Percentiles rank a stretch among this genome's conserved stretches.
phyloP scores from a whole-genome alignment of 2,888 invertebrate genomes.

The Sarcophaga variegata region DNA sequence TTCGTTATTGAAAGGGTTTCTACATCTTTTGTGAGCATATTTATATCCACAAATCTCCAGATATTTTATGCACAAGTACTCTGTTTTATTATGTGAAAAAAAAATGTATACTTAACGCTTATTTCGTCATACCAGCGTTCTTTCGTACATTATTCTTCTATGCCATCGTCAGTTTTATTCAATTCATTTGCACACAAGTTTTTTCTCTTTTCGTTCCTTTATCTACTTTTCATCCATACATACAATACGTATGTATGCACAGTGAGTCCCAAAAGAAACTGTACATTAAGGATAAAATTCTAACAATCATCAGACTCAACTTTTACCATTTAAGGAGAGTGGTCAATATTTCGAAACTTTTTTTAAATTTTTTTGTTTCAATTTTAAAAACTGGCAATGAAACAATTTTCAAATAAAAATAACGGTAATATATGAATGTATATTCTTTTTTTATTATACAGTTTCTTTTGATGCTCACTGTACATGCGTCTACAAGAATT shows the following conservation, averaged over 20 bases:
- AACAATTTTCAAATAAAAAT: too few relatives aligned
- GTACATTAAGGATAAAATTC: too few relatives aligned
- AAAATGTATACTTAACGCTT: slow-evolving; percentile 26
- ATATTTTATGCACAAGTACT: slow-evolving; percentile 54
- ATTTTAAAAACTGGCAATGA: too few relatives aligned
- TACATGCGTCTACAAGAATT: not conserved
- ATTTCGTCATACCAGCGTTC: not conserved
- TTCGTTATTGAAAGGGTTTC: slow-evolving; percentile 61
- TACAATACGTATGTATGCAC: not conserved
- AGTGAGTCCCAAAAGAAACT: too few relatives aligned
- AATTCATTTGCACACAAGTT: slow-evolving; percentile 41
- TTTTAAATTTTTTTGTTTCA: too few relatives aligned
- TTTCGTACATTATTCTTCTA: slow-evolving; percentile 12
- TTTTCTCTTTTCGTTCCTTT: slow-evolving; percentile 4
- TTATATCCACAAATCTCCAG: slow-evolving; percentile 19
- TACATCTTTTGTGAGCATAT: slow-evolving; percentile 37
- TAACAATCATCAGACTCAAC: too few relatives aligned
- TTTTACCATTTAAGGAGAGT: too few relatives aligned
- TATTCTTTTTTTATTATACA: too few relatives aligned
- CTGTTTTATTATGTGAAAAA: slow-evolving; percentile 53
- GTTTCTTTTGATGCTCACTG: not conserved
- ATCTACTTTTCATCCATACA: slow-evolving; percentile 23
- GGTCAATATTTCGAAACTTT: too few relatives aligned
- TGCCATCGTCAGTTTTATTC: slow-evolving; percentile 41
- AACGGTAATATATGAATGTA: too few relatives aligned